Conservation (phyloP, 2,113 vertebrate genomes). For the Serinus canaria region DNA sequence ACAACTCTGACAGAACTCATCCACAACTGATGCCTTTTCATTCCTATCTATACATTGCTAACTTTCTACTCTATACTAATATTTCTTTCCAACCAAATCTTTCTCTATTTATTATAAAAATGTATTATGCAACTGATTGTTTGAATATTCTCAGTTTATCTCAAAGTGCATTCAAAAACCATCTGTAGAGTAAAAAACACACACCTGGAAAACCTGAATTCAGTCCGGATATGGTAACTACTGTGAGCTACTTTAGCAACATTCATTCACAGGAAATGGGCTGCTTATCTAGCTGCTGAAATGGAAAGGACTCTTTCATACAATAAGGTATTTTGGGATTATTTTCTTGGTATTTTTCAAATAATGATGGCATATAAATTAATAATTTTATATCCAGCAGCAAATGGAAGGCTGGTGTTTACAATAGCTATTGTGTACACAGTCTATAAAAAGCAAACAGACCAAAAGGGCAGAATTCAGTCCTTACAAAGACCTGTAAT, state of each 20-base stretch:
- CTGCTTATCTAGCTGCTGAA: slow-evolving; percentile 29
- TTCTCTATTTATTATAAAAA: background rate
- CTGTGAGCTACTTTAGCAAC: background rate
- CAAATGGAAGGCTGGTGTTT: background rate
- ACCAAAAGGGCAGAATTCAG: background rate
- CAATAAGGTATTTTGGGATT: background rate
- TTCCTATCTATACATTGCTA: background rate
- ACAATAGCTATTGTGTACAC: background rate
- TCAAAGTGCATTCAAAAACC: background rate
- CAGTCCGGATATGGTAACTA: background rate
- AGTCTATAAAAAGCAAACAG: background rate
- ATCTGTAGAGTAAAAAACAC: background rate
- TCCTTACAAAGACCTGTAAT: background rate
- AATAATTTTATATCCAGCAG: background rate
- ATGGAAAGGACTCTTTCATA: background rate
- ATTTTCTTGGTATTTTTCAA: background rate
- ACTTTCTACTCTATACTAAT: background rate
- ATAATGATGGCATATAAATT: background rate
- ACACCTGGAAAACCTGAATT: background rate
- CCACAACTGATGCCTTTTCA: background rate
- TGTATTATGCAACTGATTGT: background rate
- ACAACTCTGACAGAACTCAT: background rate
- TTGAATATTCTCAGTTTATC: background rate
- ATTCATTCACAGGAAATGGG: background rate
- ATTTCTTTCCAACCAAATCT: background rate